These are phyloP conservation scores for Epinotia nisella DNA, from an alignment of 2,888 invertebrate genomes.

Conservation along the genomic window DNA sequence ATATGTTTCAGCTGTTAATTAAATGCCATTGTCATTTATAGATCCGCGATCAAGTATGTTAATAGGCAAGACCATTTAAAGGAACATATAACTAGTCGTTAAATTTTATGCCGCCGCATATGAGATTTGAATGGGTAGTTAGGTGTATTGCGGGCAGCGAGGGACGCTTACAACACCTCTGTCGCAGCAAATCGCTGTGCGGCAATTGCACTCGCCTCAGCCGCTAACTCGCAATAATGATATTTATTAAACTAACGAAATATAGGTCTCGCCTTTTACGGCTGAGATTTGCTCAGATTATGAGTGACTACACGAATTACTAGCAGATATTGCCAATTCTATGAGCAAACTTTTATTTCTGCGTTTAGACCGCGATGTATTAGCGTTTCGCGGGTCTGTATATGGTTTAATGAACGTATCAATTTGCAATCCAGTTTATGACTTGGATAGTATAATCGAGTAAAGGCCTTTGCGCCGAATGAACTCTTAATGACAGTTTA, in stretches of 20 bases:
- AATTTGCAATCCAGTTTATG: neutral
- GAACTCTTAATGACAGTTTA: neutral
- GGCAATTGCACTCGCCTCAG: conserved; percentile 66
- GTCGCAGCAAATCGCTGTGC: conserved; percentile 74
- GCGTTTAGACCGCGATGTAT: neutral
- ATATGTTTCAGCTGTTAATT: conserved; percentile 10
- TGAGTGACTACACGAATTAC: conserved; percentile 45
- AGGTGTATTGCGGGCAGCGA: conserved; percentile 69
- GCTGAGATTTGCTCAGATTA: conserved; percentile 21
- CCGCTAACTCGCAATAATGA: conserved; percentile 58
- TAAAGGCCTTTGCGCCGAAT: neutral
- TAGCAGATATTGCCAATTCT: neutral
- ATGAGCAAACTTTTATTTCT: neutral
- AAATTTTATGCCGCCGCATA: conserved; percentile 49
- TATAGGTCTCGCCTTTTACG: conserved; percentile 34
- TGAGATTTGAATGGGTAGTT: conserved; percentile 62
- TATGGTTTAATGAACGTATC: neutral
- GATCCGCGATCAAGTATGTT: conserved; percentile 44
- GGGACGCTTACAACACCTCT: conserved; percentile 65
- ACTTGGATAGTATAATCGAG: neutral
- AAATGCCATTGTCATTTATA: conserved; percentile 54
- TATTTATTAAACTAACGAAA: conserved; percentile 44
- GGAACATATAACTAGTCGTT: conserved; percentile 43
- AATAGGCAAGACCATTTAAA: conserved; percentile 44
- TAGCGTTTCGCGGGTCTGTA: neutral